phyloP scores from a whole-genome alignment of 2,888 invertebrate species.

The Ectemnius lituratus region DNA sequence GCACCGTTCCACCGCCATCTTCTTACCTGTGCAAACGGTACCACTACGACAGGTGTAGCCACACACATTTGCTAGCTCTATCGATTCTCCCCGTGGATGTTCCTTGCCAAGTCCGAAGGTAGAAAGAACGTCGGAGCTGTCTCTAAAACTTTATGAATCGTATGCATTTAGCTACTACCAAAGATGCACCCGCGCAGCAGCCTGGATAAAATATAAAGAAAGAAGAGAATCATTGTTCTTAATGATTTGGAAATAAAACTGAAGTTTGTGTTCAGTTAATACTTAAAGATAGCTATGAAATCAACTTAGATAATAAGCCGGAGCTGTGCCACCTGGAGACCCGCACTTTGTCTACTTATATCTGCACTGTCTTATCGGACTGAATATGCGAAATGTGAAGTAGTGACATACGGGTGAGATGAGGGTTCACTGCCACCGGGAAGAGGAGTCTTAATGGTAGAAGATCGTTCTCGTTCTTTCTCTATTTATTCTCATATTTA shows the following conservation, averaged over 20 bases:
- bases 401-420: constrained; percentile 10
- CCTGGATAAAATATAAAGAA: too few relatives aligned
- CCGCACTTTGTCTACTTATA: neutral
- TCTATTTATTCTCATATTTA: constrained; percentile 30
- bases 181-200: too few relatives aligned
- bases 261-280: too few relatives aligned
- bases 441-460: neutral
- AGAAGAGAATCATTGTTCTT: too few relatives aligned
- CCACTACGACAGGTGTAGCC: constrained; percentile 43
- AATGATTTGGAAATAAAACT: too few relatives aligned
- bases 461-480: constrained; percentile 14
- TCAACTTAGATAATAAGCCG: neutral
- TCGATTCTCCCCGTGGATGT: constrained; percentile 42
- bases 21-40: constrained; percentile 54
- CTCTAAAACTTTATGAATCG: too few relatives aligned
- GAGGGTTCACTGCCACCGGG: neutral
- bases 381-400: neutral
- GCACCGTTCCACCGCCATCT: constrained; percentile 51
- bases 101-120: constrained; percentile 12
- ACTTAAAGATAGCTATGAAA: too few relatives aligned
- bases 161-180: too few relatives aligned
- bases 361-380: neutral
- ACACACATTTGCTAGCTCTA: constrained; percentile 24
- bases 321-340: neutral
- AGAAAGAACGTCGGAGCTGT: too few relatives aligned